Evolutionary conservation across 2,888 invertebrate genomes (phyloP).

Genomic region (Orthosia cruda): DNA sequence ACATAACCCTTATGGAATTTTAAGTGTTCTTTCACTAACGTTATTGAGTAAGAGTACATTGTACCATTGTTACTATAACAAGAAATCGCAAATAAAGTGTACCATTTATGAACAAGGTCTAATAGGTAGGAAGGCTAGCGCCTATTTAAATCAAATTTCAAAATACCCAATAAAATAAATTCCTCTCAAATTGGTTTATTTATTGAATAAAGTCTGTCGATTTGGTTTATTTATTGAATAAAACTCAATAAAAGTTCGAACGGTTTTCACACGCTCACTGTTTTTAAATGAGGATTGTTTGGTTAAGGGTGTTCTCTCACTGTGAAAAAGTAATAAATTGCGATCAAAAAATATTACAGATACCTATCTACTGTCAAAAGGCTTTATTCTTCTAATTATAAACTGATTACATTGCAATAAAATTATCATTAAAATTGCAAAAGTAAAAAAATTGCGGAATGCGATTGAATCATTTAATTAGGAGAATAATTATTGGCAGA

Average conservation of each 20-base stretch:
- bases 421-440: no score
- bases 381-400: no score
- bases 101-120: constrained; percentile 37
- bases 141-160: constrained; percentile 61
- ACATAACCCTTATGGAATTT: not conserved
- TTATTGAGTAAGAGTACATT: not conserved
- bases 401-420: no score
- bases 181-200: constrained; percentile 36
- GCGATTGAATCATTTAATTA: no score
- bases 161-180: constrained; percentile 62
- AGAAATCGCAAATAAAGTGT: constrained; percentile 24
- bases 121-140: constrained; percentile 24
- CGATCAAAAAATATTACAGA: not conserved
- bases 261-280: constrained; percentile 63
- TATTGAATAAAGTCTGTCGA: constrained; percentile 36
- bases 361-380: no score
- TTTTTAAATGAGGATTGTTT: constrained; percentile 44
- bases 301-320: constrained; percentile 46
- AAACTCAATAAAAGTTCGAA: constrained; percentile 46
- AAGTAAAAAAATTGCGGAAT: no score
- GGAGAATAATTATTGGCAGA: no score
- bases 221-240: constrained; percentile 49
- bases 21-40: constrained; percentile 8
- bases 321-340: not conserved
- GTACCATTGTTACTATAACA: constrained; percentile 37